Evolutionary conservation across 2,113 vertebrate species (phyloP).

Genomic region (Bungarus multicinctus): DNA sequence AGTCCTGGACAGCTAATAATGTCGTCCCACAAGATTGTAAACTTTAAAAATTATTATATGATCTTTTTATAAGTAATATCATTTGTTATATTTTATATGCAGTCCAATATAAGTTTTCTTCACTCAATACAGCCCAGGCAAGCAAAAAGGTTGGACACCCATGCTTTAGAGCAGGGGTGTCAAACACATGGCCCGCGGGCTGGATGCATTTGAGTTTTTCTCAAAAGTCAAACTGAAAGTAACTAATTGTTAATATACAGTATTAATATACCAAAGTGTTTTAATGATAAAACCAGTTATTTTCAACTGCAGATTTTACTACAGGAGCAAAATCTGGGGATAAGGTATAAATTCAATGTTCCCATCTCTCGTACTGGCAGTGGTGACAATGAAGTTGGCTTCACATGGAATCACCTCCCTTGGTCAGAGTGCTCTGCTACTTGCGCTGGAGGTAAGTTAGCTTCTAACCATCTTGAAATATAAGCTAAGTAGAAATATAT

Average conservation of each 20-base stretch:
- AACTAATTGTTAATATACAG: constrained; percentile 40
- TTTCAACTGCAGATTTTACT: constrained; percentile 90
- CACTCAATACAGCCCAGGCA: neutral
- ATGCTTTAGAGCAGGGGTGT: neutral
- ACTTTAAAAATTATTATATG: neutral
- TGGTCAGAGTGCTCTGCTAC: constrained; percentile 97
- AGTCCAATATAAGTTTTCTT: neutral
- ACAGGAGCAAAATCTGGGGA: constrained; percentile 95
- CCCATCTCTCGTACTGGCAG: constrained; percentile 93
- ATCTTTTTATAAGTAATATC: neutral
- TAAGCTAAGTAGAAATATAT: neutral
- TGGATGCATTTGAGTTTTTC: neutral
- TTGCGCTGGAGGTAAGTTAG: constrained; percentile 88
- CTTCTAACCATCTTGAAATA: constrained; percentile 41
- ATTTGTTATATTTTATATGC: neutral
- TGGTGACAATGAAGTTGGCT: constrained; percentile 95
- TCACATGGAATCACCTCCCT: constrained; percentile 89
- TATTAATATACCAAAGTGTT: constrained; percentile 30
- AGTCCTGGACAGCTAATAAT: neutral
- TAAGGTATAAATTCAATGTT: constrained; percentile 95
- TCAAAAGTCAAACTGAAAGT: neutral
- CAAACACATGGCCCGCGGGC: too few relatives aligned
- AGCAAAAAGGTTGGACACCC: neutral
- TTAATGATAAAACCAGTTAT: constrained; percentile 73
- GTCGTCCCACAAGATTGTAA: neutral